Base-by-base conservation (phyloP, 1,140 invertebrate genomes). In the Cydia splendana region DNA sequence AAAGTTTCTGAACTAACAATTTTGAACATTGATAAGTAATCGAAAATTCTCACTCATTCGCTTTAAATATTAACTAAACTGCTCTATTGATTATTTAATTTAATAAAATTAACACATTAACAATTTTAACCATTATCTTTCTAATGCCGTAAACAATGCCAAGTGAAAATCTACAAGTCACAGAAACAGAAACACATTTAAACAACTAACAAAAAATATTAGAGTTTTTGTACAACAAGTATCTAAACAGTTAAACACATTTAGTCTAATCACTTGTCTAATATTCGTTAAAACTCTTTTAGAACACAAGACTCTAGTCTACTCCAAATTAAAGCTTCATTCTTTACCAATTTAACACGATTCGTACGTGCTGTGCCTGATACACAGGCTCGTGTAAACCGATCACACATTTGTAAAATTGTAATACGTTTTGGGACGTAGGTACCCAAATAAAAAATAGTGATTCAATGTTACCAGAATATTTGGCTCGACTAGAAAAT, bases 241-340 rank as follows among this genome's bases (percentile, higher is more conserved):
- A 75, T 53, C 74, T 75, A 82, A 79, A 86, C 81, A 85, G 77
- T 79, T 81, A 80, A 77, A 82, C 76, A 77, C 38, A 78, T 78
- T 76, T 81, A 82, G 82, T 77, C 81, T 82, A 79, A 79, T 85
- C 79, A 83, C 78, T 71, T 85, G 78, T 65, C 84, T 88, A 87
- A 78, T 71, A 71, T 80, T 83, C 78, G 77, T 87, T 89, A 88
- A 86, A 88, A 88, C 84, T 85, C 81, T 89, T 85, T 79, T 79
- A 84, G 86, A 91, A 92, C 87, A 91, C 87, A 92, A 90, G 86
- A 87, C 81, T 85, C 88, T 90, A 91, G 76, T 85, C 91, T 93
- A 93, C 89, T 83, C 80, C 88, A 93, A 93, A 93, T 93, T 93
- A 93, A 93, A 93, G 91, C 91, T 91, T 93, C 84, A 79, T 85